A percentile compares a stretch with the other conserved stretches of the same genome.
Evolutionary conservation across 2,888 invertebrate species (phyloP).

Genomic region (Cosmia trapezina): DNA sequence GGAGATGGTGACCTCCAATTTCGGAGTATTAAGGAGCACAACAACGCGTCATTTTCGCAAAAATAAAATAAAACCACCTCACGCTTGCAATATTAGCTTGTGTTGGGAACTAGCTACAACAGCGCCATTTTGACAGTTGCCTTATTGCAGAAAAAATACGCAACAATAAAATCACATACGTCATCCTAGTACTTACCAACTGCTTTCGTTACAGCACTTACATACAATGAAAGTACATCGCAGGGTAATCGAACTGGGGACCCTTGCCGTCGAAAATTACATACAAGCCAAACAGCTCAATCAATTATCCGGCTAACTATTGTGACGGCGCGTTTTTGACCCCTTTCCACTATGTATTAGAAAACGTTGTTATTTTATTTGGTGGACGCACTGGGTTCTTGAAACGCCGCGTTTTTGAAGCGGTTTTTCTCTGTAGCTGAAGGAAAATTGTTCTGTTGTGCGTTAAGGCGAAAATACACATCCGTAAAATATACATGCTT

Average conservation of each 20-base stretch:
- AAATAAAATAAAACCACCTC: too few species aligned
- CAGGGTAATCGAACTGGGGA: slow-evolving; percentile 61
- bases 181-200: slow-evolving; percentile 36
- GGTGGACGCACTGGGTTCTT: slow-evolving; percentile 44
- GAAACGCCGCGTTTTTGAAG: slow-evolving; percentile 36
- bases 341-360: slow-evolving; percentile 64
- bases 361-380: slow-evolving; percentile 63
- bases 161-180: slow-evolving; percentile 11
- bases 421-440: neutral
- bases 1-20: too few species aligned
- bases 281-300: slow-evolving; percentile 69
- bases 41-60: too few species aligned
- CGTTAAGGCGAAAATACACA: too few species aligned
- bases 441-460: neutral
- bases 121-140: too few species aligned
- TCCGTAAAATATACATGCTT: too few species aligned
- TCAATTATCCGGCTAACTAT: slow-evolving; percentile 75
- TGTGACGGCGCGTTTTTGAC: slow-evolving; percentile 77
- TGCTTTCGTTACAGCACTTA: slow-evolving; percentile 34
- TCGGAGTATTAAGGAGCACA: too few species aligned
- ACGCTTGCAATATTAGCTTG: too few species aligned
- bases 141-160: too few species aligned
- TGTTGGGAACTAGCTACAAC: too few species aligned
- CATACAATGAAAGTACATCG: slow-evolving; percentile 57
- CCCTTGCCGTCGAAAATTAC: slow-evolving; percentile 58